Evolutionary conservation across 2,113 vertebrate genomes (phyloP).

Genomic region (Rutilus rutilus): DNA sequence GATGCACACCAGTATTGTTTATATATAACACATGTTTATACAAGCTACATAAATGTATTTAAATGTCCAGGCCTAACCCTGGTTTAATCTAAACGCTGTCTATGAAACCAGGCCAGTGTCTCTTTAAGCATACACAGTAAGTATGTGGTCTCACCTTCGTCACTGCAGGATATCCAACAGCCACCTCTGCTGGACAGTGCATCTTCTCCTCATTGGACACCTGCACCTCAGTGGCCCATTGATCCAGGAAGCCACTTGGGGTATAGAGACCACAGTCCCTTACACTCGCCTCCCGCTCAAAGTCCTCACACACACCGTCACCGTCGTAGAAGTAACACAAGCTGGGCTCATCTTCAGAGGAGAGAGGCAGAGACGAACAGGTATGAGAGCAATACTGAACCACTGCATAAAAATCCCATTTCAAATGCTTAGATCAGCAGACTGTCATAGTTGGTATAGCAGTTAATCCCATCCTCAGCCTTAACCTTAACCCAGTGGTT

Average conservation of each 20-base stretch:
- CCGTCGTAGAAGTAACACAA: conserved; percentile 96
- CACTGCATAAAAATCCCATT: not conserved
- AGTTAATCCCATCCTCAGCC: not conserved
- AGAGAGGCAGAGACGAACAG: not conserved
- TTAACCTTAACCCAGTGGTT: not conserved
- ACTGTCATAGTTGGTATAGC: not conserved
- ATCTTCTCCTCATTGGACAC: conserved; percentile 91
- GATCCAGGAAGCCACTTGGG: conserved; percentile 92
- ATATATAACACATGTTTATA: too few relatives aligned
- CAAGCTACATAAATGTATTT: not conserved
- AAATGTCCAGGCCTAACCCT: too few relatives aligned
- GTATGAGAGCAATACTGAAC: not conserved
- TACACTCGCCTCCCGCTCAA: conserved; percentile 92
- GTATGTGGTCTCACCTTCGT: conserved; percentile 83
- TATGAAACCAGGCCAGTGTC: not conserved
- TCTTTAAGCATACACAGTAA: not conserved
- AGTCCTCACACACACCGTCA: conserved; percentile 96
- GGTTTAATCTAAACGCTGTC: too few relatives aligned
- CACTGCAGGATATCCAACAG: conserved; percentile 91
- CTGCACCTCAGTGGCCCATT: conserved; percentile 90
- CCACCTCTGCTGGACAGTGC: conserved; percentile 91
- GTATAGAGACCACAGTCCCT: conserved; percentile 96
- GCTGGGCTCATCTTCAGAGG: conserved; percentile 87
- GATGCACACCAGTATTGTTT: too few relatives aligned
- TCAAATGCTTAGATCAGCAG: not conserved